Evolutionary conservation across 2,888 invertebrate genomes (phyloP).

Genomic region (Drosophila mettleri): DNA sequence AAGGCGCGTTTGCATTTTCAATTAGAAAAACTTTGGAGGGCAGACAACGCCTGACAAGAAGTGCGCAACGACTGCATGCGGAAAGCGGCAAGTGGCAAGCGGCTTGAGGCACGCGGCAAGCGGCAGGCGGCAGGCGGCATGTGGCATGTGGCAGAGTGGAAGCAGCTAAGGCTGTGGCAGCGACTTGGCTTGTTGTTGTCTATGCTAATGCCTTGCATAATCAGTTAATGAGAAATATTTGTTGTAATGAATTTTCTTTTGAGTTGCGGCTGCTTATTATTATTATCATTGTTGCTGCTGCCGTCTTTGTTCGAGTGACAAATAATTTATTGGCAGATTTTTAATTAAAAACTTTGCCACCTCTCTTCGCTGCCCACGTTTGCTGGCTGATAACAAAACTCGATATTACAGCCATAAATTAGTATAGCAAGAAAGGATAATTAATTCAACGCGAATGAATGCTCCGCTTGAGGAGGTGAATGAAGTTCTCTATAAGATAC

Average conservation of each 20-base stretch:
- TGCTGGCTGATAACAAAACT: slow-evolving; percentile 30
- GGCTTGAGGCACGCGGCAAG: neutral
- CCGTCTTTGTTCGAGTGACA: slow-evolving; percentile 62
- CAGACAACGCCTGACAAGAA: slow-evolving; percentile 69
- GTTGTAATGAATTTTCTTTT: slow-evolving; percentile 77
- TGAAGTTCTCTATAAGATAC: too few species aligned
- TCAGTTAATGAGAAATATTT: slow-evolving; percentile 80
- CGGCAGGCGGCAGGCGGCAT: slow-evolving; percentile 7
- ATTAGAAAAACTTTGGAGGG: slow-evolving; percentile 74
- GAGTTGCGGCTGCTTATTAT: slow-evolving; percentile 54
- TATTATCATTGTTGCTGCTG: slow-evolving; percentile 49
- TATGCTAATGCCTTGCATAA: slow-evolving; percentile 75
- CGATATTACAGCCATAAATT: slow-evolving; percentile 63
- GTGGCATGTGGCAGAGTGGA: neutral
- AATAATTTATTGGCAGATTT: slow-evolving; percentile 79
- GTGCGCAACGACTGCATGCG: slow-evolving; percentile 37
- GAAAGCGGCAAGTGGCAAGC: too few species aligned
- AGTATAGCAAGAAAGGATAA: slow-evolving; percentile 12
- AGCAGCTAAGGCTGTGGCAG: slow-evolving; percentile 34
- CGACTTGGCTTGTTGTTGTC: slow-evolving; percentile 60
- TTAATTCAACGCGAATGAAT: neutral
- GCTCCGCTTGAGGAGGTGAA: neutral
- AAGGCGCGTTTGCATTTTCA: slow-evolving; percentile 74
- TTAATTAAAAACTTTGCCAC: slow-evolving; percentile 69
- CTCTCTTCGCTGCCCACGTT: neutral